phyloP scores from a whole-genome alignment of 2,797 vertebrate species.

The Phoeniculus purpureus region DNA sequence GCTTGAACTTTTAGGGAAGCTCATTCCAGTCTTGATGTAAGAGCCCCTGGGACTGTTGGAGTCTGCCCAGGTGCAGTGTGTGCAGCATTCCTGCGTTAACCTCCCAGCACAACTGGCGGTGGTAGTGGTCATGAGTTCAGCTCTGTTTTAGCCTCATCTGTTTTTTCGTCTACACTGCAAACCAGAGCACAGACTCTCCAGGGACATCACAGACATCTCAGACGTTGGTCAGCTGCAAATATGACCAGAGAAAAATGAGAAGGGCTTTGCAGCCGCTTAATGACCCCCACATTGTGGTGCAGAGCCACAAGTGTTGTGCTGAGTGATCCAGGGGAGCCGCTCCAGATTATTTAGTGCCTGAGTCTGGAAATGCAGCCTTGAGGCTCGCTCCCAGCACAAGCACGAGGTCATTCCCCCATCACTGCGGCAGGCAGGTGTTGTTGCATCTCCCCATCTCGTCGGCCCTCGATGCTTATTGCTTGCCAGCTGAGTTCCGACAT shows the following conservation, averaged over 20 bases:
- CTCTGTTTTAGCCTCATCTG: conserved; percentile 14
- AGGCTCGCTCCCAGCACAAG: neutral
- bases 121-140: neutral
- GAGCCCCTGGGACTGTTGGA: neutral
- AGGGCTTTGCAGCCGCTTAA: neutral
- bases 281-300: rapidly evolving
- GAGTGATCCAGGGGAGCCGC: neutral
- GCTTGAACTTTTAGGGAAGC: neutral
- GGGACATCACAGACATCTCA: neutral
- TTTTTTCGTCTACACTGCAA: neutral
- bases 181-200: neutral
- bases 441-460: neutral
- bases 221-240: neutral
- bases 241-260: neutral
- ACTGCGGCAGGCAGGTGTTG: rapidly evolving
- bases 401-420: neutral
- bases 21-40: neutral
- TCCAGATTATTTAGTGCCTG: rapidly evolving
- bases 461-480: neutral
- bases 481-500: conserved; percentile 11
- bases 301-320: neutral
- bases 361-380: neutral
- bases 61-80: neutral
- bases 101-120: neutral
- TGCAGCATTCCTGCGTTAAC: neutral